Base-by-base conservation (phyloP, 2,888 invertebrate species). In the Theodoxus fluviatilis region DNA sequence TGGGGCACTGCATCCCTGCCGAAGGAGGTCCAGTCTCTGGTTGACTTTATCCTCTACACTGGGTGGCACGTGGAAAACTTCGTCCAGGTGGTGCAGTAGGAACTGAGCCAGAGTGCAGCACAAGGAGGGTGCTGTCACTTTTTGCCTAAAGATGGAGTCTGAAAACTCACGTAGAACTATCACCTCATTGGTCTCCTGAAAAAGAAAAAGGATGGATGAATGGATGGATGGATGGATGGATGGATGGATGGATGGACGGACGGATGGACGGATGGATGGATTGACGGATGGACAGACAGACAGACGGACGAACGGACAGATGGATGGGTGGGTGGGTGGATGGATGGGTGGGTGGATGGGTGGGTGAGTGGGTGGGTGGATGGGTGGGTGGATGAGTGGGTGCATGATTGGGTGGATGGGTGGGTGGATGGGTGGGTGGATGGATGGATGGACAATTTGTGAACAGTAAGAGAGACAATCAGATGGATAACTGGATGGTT, bases 81-180 rank as follows among this genome's bases (percentile, higher is more conserved):
- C 74, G 18, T 79, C 76, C n/a, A 79, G 74, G 70, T 84, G 78
- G 33, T 81, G 79, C 71, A 85, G 73, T 74, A 85, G 79, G 74
- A 84, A 85, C 65, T 78, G 76, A 47, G 83, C 81, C 15, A 86
- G 75, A 37, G 81, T 76, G 0, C 78, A 74, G 3, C 81, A 78
- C 68, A 85, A 79, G 67, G 82, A 81, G 33, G 79, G 78, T 1
- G 83, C 78, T 49, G 85, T 71, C 52, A 83, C 76, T 67, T 82
- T 82, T 74, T 83, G 83, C 43, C 79, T 80, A 52, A 85, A 71
- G 37, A 86, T 76, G 63, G 72, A 71, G 55, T 79, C 76, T 22
- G 84, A 80, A 71, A 85, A 83, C 7, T 75, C 76, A 28, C 76
- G 74, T 69, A 81, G 72, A 25, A 84, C 78, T 12, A 78, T 73